These are phyloP conservation scores for Yponomeuta evonymella DNA, from an alignment of 2,888 invertebrate species.

Conservation along the genomic window DNA sequence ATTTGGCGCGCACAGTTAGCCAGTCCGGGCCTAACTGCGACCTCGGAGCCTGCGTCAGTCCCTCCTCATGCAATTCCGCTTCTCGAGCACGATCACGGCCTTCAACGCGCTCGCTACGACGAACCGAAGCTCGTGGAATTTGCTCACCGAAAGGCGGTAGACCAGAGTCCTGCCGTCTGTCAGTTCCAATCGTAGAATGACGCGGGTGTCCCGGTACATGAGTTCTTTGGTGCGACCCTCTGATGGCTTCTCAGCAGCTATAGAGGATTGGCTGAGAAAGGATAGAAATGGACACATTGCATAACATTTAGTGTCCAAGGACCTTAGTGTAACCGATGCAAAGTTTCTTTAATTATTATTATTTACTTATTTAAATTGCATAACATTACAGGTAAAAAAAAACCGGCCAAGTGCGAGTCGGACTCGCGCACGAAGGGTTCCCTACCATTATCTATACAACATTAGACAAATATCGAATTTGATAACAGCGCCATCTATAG, in stretches of 20 bases:
- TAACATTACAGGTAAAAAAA: too few relatives aligned
- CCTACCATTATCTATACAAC: too few relatives aligned
- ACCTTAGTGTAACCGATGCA: too few relatives aligned
- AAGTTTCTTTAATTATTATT: too few relatives aligned
- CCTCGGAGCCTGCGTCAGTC: slow-evolving; percentile 37
- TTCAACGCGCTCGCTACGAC: slow-evolving; percentile 55
- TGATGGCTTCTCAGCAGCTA: slow-evolving; percentile 32
- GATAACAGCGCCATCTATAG: too few relatives aligned
- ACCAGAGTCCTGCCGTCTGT: slow-evolving; percentile 41
- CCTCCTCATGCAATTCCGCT: slow-evolving; percentile 56
- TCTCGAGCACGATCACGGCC: slow-evolving; percentile 54
- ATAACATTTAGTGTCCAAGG: too few relatives aligned
- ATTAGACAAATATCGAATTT: too few relatives aligned
- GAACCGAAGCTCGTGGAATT: slow-evolving; percentile 57
- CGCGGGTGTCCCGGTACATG: slow-evolving; percentile 38
- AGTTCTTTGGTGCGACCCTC: slow-evolving; percentile 33
- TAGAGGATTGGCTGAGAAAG: slow-evolving; percentile 50
- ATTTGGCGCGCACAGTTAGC: neutral
- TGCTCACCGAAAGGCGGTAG: slow-evolving; percentile 44
- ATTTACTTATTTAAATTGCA: too few relatives aligned
- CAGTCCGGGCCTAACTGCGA: neutral
- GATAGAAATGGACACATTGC: neutral
- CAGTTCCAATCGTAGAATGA: slow-evolving; percentile 43
- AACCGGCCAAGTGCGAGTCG: too few relatives aligned
- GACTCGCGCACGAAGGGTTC: too few relatives aligned